Evolutionary conservation across 2,888 invertebrate genomes (phyloP).

Genomic region (Drosophila heteroneura): DNA sequence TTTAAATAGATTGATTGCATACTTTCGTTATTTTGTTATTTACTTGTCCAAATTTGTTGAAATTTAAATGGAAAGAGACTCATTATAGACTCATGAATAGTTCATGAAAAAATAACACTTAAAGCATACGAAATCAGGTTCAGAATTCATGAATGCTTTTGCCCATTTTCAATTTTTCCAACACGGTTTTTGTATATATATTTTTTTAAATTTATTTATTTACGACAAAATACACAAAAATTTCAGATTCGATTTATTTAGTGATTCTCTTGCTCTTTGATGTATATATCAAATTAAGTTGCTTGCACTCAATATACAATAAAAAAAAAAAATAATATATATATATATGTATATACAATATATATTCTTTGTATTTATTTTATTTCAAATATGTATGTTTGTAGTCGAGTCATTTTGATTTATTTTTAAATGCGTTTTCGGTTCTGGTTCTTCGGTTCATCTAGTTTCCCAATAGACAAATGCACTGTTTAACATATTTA

Average conservation of each 20-base stretch:
- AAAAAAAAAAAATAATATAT: conserved; percentile 56
- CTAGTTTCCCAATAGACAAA: conserved; percentile 18
- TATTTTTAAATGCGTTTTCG: conserved; percentile 44
- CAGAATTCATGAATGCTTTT: background rate
- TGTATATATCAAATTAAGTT: conserved; percentile 56
- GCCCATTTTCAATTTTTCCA: too few species aligned
- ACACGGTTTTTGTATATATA: background rate
- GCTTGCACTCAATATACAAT: conserved; percentile 67
- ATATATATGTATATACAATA: conserved; percentile 27
- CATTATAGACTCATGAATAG: too few species aligned
- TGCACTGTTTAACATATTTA: conserved; percentile 13
- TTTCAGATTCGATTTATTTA: conserved; percentile 67
- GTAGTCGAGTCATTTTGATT: conserved; percentile 27
- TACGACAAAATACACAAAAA: conserved; percentile 79
- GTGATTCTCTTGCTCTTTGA: conserved; percentile 49
- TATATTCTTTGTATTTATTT: conserved; percentile 25
- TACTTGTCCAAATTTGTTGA: background rate
- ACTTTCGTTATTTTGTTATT: background rate
- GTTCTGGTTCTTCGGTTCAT: conserved; percentile 18
- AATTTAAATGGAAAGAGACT: too few species aligned
- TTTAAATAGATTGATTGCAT: background rate
- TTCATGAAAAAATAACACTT: background rate
- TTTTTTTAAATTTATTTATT: conserved; percentile 69
- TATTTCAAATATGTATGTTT: conserved; percentile 27
- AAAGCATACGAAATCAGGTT: background rate